Evolutionary conservation across 2,113 vertebrate species (phyloP).

Genomic region (Callipepla squamata): DNA sequence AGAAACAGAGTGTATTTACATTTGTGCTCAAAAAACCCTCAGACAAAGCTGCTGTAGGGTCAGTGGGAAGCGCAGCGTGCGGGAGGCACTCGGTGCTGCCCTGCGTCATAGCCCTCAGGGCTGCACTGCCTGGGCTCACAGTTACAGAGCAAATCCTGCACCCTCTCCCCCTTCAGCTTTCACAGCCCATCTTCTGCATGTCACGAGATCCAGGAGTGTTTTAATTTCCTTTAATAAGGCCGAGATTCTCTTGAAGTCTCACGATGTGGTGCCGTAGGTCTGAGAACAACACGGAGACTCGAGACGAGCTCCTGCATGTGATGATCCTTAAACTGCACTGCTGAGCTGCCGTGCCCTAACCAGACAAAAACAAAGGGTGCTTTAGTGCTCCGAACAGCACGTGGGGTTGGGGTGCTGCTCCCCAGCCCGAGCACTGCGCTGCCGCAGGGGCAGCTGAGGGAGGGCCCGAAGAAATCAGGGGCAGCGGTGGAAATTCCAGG

Average conservation of each 20-base stretch:
- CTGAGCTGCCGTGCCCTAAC: background rate
- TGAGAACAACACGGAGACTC: background rate
- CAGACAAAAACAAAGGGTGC: background rate
- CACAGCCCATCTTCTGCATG: background rate
- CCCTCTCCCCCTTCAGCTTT: background rate
- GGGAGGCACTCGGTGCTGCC: background rate
- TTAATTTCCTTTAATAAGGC: background rate
- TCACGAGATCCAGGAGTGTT: background rate
- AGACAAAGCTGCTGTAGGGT: slow-evolving; percentile 21
- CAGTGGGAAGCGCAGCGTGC: rapidly evolving
- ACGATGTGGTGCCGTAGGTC: background rate
- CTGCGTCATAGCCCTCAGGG: background rate
- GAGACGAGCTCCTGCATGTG: background rate
- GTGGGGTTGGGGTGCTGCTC: background rate
- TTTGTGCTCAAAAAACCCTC: slow-evolving; percentile 34
- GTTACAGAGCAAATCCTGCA: background rate
- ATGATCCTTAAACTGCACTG: background rate
- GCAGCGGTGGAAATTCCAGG: background rate
- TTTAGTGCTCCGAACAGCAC: background rate
- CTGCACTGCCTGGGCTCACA: background rate
- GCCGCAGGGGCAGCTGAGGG: background rate
- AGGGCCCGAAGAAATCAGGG: background rate
- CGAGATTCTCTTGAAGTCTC: background rate
- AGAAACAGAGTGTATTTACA: slow-evolving; percentile 24
- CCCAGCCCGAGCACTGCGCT: background rate